These are phyloP conservation scores for Acrobasis repandana DNA, from an alignment of 2,888 invertebrate genomes.

Conservation along the genomic window DNA sequence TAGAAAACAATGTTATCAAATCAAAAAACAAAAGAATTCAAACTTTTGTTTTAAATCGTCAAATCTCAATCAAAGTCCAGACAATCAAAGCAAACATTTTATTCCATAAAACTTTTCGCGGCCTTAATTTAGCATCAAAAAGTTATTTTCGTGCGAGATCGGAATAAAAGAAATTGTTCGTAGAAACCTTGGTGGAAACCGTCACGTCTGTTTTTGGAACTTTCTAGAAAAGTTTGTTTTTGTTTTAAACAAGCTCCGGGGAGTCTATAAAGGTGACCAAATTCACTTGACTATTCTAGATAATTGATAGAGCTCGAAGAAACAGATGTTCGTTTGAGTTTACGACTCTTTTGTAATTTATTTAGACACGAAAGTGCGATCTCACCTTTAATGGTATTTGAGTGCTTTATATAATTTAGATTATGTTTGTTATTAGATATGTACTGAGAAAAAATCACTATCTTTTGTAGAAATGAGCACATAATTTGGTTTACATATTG, in stretches of 20 bases:
- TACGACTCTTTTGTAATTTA: neutral
- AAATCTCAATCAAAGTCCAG: neutral
- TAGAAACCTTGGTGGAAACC: neutral
- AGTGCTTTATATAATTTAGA: neutral
- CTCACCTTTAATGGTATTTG: neutral
- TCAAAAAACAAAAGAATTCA: neutral
- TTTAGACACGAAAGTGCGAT: neutral
- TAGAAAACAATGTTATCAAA: too few relatives aligned
- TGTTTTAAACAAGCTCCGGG: constrained; percentile 17
- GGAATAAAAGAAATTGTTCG: constrained; percentile 21
- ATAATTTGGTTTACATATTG: too few relatives aligned
- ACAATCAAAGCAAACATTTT: neutral
- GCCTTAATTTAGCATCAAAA: constrained; percentile 1
- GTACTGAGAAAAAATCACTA: too few relatives aligned
- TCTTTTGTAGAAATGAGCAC: too few relatives aligned
- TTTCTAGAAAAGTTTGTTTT: constrained; percentile 17
- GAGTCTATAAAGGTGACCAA: neutral
- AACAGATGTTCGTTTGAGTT: neutral
- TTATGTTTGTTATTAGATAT: too few relatives aligned
- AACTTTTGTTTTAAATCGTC: neutral
- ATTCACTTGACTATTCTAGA: neutral
- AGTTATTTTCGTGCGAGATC: constrained; percentile 9
- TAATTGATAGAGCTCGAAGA: neutral
- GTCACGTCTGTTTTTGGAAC: constrained; percentile 14
- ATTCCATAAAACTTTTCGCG: neutral